Conservation (phyloP, 2,113 vertebrate genomes). For the Saguinus midas region DNA sequence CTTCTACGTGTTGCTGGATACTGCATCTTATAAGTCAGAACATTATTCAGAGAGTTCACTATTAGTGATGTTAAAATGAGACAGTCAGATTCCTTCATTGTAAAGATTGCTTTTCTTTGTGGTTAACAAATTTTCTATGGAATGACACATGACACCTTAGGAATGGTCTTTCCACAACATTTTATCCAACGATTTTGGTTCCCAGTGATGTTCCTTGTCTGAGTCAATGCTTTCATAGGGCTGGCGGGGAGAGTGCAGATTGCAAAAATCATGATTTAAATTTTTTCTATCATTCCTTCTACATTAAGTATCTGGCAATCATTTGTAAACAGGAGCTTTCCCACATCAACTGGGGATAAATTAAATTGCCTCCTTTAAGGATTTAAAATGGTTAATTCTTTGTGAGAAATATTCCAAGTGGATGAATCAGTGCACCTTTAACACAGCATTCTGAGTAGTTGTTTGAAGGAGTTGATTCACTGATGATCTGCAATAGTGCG, state of each 20-base stretch:
- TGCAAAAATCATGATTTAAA: neutral
- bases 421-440: neutral
- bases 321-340: conserved; percentile 17
- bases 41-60: neutral
- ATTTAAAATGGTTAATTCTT: conserved; percentile 40
- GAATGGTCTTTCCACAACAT: neutral
- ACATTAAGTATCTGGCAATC: neutral
- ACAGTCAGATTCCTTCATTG: neutral
- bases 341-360: neutral
- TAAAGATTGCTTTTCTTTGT: neutral
- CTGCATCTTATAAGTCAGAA: neutral
- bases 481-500: neutral
- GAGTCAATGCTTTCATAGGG: neutral
- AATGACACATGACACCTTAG: neutral
- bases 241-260: no score
- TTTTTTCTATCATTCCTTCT: neutral
- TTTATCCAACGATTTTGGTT: neutral
- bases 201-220: neutral
- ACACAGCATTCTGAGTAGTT: neutral
- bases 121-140: neutral
- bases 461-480: neutral
- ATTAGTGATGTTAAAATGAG: neutral
- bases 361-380: conserved; percentile 9
- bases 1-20: neutral
- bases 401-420: conserved; percentile 37